Base-by-base conservation (phyloP, 2,797 vertebrate genomes). In the Rhinella marina region DNA sequence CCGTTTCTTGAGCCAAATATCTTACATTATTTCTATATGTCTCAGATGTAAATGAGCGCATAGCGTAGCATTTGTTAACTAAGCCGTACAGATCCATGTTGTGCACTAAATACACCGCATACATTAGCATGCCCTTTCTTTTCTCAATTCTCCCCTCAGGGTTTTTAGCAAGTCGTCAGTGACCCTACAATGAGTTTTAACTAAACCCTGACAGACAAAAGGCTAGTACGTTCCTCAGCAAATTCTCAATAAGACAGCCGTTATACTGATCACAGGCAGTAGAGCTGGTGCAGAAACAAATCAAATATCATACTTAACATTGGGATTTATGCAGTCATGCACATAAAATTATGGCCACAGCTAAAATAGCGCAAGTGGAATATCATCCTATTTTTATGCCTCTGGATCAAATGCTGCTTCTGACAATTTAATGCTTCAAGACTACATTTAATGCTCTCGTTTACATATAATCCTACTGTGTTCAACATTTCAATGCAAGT, bases 391-490 rank as follows among this genome's bases (percentile, higher is more conserved):
- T 87, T 87, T 86, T 3, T 81, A 54, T 90, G 79, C 90, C 85
- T 3, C 54, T 2, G 6, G 86, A 73, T 86, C 88, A 91, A 92
- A 90, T 86, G 52, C 85, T 90, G 41, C 89, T 88, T 17, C 32
- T 92, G 89, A 90, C 76, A 90, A 87, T 90, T 92, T 89, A 91
- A 84, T 77, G 10, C 23, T 91, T 21, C 50, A 86, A 81, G 52
- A 86, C 85, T 84, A 84, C 85, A 89, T 87, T 89, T 89, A 89
- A 89, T 89, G 84, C 84, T 89, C 80, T 89, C 80, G 84, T 92
- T 68, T 90, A 91, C 73, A 82, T 78, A 17, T 90, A 90, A 90
- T 90, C 86, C 82, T 92, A 88, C 85, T 90, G 73, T 90, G 92
- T 77, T 52, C 7, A 88, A 48, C 32, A 83, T 91, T 86, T 88